phyloP scores from a whole-genome alignment of 2,888 invertebrate species.

The Scaptomyza parva region DNA sequence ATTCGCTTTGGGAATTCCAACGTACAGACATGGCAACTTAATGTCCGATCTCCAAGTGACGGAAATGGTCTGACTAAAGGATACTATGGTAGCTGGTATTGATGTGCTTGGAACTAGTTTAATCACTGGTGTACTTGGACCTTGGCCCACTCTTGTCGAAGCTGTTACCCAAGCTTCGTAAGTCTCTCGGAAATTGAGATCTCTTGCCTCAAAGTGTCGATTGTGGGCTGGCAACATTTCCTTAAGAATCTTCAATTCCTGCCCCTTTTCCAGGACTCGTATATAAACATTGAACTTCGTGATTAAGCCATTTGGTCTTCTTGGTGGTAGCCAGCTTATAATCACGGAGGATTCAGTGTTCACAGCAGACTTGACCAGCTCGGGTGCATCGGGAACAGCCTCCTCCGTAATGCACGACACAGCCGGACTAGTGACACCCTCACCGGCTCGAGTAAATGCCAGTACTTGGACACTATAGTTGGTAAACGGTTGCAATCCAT shows the following conservation, averaged over 20 bases:
- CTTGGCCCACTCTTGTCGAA: slow-evolving; percentile 87
- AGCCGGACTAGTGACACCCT: slow-evolving; percentile 86
- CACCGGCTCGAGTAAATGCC: slow-evolving; percentile 88
- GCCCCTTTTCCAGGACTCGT: slow-evolving; percentile 86
- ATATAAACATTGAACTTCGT: slow-evolving; percentile 88
- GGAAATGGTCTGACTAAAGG: slow-evolving; percentile 86
- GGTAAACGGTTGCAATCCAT: slow-evolving; percentile 87
- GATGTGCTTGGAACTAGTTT: slow-evolving; percentile 85
- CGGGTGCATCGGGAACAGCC: slow-evolving; percentile 87
- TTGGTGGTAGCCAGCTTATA: slow-evolving; percentile 88
- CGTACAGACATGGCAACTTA: slow-evolving; percentile 86
- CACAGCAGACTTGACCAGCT: slow-evolving; percentile 87
- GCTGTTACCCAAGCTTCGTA: slow-evolving; percentile 88
- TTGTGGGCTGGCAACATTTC: slow-evolving; percentile 85
- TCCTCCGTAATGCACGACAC: slow-evolving; percentile 87
- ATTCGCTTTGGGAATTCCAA: slow-evolving; percentile 86
- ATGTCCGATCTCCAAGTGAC: slow-evolving; percentile 86
- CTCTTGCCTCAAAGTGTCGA: slow-evolving; percentile 86
- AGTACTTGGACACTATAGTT: slow-evolving; percentile 88
- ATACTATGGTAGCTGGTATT: slow-evolving; percentile 87
- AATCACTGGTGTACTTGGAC: slow-evolving; percentile 86
- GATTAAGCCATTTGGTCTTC: slow-evolving; percentile 87
- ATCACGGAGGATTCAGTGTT: slow-evolving; percentile 87
- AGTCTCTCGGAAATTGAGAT: slow-evolving; percentile 86
- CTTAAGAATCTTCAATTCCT: slow-evolving; percentile 86